Percentiles rank a stretch among this genome's conserved stretches.
Conservation (phyloP, 2,888 invertebrate species). For the Lepidocyrtinus sp. region DNA sequence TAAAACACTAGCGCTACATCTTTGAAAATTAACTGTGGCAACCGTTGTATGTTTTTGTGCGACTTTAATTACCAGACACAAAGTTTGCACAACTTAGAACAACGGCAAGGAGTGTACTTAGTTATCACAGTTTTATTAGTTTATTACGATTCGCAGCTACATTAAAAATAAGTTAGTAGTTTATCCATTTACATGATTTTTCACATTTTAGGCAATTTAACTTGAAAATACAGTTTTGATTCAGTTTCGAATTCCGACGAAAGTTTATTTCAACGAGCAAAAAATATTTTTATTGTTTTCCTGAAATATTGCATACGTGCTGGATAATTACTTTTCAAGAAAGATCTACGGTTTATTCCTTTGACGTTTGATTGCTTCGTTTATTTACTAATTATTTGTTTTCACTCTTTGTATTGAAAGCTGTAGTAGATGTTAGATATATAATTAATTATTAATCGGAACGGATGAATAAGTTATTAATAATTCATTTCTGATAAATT, state of each 20-base stretch:
- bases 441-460: not conserved
- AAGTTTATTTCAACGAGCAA: not conserved
- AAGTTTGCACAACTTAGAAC: too few species aligned
- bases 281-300: conserved; percentile 1
- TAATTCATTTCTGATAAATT: not conserved
- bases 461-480: not conserved
- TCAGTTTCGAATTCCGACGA: not conserved
- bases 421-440: not conserved
- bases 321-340: conserved; percentile 18
- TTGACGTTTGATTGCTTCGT: conserved; percentile 10
- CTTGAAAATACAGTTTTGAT: conserved; percentile 4
- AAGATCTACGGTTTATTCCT: conserved; percentile 41
- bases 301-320: conserved; percentile 1
- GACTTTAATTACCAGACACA: too few species aligned
- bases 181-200: not conserved
- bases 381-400: not conserved
- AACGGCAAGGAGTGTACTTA: conserved; percentile 36
- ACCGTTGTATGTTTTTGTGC: too few species aligned
- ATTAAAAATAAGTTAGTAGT: conserved; percentile 32
- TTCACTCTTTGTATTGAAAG: not conserved
- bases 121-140: conserved; percentile 48
- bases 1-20: too few species aligned
- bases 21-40: too few species aligned
- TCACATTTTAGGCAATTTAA: not conserved
- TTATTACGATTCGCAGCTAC: conserved; percentile 16